These are phyloP conservation scores for Alethe castanea DNA, from an alignment of 2,113 vertebrate species.

Conservation along the genomic window DNA sequence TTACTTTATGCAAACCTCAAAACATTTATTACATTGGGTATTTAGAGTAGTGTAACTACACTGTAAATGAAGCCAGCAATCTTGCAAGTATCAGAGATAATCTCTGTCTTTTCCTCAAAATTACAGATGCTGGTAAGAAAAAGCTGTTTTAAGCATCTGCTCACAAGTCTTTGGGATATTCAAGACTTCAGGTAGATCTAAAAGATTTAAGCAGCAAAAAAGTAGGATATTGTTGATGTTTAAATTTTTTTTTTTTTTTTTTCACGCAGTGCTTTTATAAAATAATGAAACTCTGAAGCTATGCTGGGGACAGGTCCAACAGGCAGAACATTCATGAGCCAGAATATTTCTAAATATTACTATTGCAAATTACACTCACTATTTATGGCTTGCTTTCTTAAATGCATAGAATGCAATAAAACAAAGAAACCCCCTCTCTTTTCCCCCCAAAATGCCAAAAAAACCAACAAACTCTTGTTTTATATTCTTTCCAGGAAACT, in stretches of 20 bases:
- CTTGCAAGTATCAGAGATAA: not conserved
- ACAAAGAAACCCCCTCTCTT: not conserved
- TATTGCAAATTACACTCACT: not conserved
- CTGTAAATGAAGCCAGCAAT: not conserved
- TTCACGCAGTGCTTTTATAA: not conserved
- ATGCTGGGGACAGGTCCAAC: not conserved
- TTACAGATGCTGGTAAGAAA: not conserved
- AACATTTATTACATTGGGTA: not conserved
- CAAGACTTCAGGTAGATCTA: not conserved
- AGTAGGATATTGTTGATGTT: not conserved
- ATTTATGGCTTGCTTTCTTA: not conserved
- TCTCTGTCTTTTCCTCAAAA: not conserved
- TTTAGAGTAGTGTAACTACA: not conserved
- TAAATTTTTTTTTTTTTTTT: not conserved
- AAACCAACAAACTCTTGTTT: not conserved
- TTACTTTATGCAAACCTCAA: not conserved
- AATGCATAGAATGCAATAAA: not conserved
- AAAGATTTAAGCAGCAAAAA: not conserved
- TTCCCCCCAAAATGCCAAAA: accelerated
- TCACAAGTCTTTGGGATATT: not conserved
- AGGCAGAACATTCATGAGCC: not conserved
- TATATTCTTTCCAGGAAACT: not conserved
- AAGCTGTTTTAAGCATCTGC: not conserved
- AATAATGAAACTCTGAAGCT: not conserved
- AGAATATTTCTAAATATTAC: not conserved